Evolutionary conservation across 2,113 vertebrate genomes (phyloP), one percentile per base, ranked within the genome.

Genomic region (Aramus guarauna): DNA sequence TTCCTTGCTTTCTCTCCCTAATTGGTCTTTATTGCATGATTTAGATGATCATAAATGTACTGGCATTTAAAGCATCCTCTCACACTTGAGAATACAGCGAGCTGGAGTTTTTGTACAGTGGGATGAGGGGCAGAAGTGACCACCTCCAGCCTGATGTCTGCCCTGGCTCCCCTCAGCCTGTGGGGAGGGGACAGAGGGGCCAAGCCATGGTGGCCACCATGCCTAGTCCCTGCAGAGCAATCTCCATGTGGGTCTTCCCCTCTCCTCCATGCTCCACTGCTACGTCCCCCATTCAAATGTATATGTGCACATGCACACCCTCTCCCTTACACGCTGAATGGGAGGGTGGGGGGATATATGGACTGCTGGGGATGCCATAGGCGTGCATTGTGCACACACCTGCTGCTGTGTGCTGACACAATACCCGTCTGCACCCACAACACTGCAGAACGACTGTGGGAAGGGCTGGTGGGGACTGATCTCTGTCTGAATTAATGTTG

Each of bases 1-100:
- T 47, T 47, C 39, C 55, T 17, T 21, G 17, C 15, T 66, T 82
- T 82, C 32, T 76, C 11, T 72, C 29, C 26, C 18, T 45, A 34
- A 12, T 0, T 56, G 39, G 20, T 43, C 26, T 36, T 53, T 34
- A 24, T 24, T 2, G 1, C 7, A 3, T 0, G 0, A 29, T 48
- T 69, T 13, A 39, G 41, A 50, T 6, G 36, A 48, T 37, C 34
- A 23, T n/a, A 29, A 15, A 16, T 0, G 0, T 8, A 56, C 5
- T 69, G 66, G 20, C 32, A 36, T 48, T 67, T 22, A 20, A 55
- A 89, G 50, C 48, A 39, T 3, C 39, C 2, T 12, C 59, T 19
- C 76, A 47, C 30, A 4, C 30, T 10, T 18, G 34, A 80, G 41
- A 39, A 13, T 11, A 5, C 10, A 63, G 53, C 0, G 0, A 63